Conservation (phyloP, 2,888 invertebrate genomes). For the Cheilosia urbana region DNA sequence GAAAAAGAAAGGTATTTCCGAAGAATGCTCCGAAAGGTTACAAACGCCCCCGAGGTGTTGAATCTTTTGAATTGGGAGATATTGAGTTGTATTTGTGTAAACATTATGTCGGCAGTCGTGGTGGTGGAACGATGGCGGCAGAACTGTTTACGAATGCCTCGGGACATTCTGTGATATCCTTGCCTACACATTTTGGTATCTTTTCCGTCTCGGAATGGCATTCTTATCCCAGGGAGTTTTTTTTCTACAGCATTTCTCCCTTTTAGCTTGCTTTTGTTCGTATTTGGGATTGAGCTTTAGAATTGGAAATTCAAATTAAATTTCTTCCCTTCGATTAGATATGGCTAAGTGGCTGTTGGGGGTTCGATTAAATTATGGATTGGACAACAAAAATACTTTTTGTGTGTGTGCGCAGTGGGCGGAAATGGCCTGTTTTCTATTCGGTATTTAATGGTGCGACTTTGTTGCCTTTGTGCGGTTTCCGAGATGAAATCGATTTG, state of each 20-base stretch:
- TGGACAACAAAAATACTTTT: background rate
- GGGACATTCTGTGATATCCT: slow-evolving; percentile 47
- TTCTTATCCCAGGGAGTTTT: slow-evolving; percentile 46
- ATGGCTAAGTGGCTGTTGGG: slow-evolving; percentile 69
- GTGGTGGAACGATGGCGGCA: background rate
- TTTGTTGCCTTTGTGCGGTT: slow-evolving; percentile 36
- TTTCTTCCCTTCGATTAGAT: slow-evolving; percentile 59
- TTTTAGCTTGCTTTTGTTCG: background rate
- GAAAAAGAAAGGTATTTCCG: slow-evolving; percentile 9
- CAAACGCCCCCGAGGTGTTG: slow-evolving; percentile 69
- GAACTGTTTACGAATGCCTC: slow-evolving; percentile 62
- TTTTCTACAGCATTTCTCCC: slow-evolving; percentile 14
- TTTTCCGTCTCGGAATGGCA: slow-evolving; percentile 9
- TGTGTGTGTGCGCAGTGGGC: background rate
- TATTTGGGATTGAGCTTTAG: slow-evolving; percentile 43
- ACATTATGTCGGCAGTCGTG: slow-evolving; percentile 35
- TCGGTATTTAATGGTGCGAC: slow-evolving; percentile 14
- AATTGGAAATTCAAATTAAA: slow-evolving; percentile 69
- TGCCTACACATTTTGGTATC: background rate
- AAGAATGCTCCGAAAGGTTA: slow-evolving; percentile 55
- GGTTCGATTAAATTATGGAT: slow-evolving; percentile 59
- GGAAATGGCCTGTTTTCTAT: slow-evolving; percentile 4
- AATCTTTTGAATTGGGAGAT: slow-evolving; percentile 62
- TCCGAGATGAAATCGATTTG: slow-evolving; percentile 36
- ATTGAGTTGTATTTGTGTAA: slow-evolving; percentile 72